A percentile compares a stretch with the other conserved stretches of the same genome.
phyloP scores from a whole-genome alignment of 2,888 invertebrate genomes.

The Philopedon plagiatum region DNA sequence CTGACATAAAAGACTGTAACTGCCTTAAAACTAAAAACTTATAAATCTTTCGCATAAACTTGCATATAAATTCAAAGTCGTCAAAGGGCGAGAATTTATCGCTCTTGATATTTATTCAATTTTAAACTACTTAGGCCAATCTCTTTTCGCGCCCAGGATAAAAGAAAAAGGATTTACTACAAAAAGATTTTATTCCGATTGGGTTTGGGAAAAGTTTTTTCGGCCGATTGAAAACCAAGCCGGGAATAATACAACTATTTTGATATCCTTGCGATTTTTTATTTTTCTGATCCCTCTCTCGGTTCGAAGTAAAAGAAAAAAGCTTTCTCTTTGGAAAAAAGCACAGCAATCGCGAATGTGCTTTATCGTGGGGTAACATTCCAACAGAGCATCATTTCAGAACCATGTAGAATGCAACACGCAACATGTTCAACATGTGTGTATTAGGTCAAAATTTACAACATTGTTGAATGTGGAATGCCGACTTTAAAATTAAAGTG shows the following conservation, averaged over 20 bases:
- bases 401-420: too few relatives aligned
- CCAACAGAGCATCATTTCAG: too few relatives aligned
- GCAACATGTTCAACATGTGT: too few relatives aligned
- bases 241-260: constrained; percentile 28
- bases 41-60: constrained; percentile 55
- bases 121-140: constrained; percentile 57
- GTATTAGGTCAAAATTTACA: too few relatives aligned
- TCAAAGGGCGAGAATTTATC: constrained; percentile 54
- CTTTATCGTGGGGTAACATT: too few relatives aligned
- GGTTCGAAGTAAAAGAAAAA: constrained; percentile 7
- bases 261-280: constrained; percentile 19
- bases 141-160: constrained; percentile 44
- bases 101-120: constrained; percentile 57
- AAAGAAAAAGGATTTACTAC: constrained; percentile 48
- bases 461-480: too few relatives aligned
- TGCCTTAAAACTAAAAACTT: constrained; percentile 52
- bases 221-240: constrained; percentile 31
- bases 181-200: constrained; percentile 49
- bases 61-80: constrained; percentile 54
- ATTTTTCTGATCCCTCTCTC: constrained; percentile 7
- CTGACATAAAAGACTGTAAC: constrained; percentile 46
- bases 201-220: constrained; percentile 30
- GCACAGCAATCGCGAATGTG: too few relatives aligned
- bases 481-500: too few relatives aligned
- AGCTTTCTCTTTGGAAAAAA: not conserved